Conservation (phyloP, 1,140 invertebrate species). For the Pachyrhynchus sulphureomaculatus region DNA sequence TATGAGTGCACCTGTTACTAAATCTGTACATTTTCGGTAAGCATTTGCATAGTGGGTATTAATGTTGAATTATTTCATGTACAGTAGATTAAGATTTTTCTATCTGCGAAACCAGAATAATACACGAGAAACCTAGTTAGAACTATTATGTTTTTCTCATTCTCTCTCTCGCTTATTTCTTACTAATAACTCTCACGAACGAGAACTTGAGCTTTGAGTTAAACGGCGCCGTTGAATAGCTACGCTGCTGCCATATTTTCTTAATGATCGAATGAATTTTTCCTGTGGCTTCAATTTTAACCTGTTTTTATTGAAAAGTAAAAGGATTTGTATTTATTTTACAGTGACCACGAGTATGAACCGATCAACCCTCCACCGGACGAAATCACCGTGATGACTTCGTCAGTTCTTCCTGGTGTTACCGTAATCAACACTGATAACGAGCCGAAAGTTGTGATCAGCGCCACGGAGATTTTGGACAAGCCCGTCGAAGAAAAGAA, state of each 20-base stretch:
- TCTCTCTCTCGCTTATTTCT: no score
- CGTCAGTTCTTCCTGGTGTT: conserved; percentile 11
- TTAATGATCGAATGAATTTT: no score
- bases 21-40: conserved; percentile 27
- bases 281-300: no score
- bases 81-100: not conserved
- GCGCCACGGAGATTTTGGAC: conserved; percentile 16
- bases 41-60: no score
- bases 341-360: conserved; percentile 87
- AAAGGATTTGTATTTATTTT: no score
- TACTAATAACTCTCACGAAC: not conserved
- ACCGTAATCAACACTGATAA: conserved; percentile 1
- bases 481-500: conserved; percentile 34
- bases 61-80: not conserved
- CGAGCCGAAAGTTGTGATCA: conserved; percentile 20
- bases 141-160: no score
- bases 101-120: no score
- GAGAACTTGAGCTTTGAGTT: no score
- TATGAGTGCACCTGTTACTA: not conserved
- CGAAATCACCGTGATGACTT: conserved; percentile 17
- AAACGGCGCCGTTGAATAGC: no score
- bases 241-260: no score
- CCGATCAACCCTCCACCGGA: conserved; percentile 60
- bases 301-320: no score
- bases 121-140: no score